Conservation (phyloP, 1,140 invertebrate genomes). For the Xylocopa sonorina region DNA sequence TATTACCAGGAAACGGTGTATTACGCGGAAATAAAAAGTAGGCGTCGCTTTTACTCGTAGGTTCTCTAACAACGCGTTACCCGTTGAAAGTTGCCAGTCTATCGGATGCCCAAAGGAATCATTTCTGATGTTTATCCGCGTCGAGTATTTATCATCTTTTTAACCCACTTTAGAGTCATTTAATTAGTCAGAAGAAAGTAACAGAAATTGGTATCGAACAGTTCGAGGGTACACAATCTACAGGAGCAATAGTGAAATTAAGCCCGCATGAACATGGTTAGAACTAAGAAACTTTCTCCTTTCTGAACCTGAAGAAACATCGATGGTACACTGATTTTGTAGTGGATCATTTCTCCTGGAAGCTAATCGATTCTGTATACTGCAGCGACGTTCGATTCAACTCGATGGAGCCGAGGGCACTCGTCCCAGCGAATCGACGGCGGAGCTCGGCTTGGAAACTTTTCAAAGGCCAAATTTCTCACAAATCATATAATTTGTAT, state of each 20-base stretch:
- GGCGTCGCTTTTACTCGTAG: not conserved
- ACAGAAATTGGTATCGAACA: too few relatives aligned
- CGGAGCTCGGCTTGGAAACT: slow-evolving; percentile 25
- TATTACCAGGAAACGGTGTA: slow-evolving; percentile 28
- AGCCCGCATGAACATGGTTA: not conserved
- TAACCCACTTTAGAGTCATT: too few relatives aligned
- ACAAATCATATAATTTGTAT: slow-evolving; percentile 60
- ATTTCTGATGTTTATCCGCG: too few relatives aligned
- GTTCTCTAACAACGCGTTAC: slow-evolving; percentile 22
- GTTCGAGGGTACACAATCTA: too few relatives aligned
- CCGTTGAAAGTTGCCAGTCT: too few relatives aligned
- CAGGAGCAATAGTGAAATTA: not conserved
- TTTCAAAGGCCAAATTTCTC: slow-evolving; percentile 23
- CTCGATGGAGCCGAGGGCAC: slow-evolving; percentile 18
- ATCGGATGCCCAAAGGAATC: too few relatives aligned
- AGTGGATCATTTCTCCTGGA: too few relatives aligned
- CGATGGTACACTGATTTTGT: too few relatives aligned
- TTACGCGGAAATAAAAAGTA: slow-evolving; percentile 20
- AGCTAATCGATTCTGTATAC: too few relatives aligned
- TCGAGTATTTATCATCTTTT: too few relatives aligned
- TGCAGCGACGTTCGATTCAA: slow-evolving; percentile 8
- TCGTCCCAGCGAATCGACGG: not conserved
- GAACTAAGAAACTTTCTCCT: slow-evolving; percentile 26
- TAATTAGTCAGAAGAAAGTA: too few relatives aligned
- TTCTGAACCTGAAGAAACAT: too few relatives aligned